Base-by-base conservation (phyloP, 2,797 vertebrate species). In the Potorous gilbertii region DNA sequence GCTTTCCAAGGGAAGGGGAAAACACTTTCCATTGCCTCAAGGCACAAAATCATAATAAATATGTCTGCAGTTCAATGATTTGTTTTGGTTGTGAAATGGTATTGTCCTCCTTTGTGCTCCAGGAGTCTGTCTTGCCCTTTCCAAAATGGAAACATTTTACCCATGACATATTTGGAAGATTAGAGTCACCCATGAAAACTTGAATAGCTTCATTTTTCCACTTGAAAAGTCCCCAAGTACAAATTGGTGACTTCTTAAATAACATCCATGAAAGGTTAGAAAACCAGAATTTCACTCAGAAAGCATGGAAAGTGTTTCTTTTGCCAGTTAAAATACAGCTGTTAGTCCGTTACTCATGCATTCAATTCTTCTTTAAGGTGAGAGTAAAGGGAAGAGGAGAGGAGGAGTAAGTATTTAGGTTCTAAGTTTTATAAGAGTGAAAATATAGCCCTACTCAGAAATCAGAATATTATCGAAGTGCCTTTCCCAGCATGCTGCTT, bases 291-390 rank as follows among this genome's bases (percentile, higher is more conserved):
- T 96, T 96, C 91, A 56, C 11, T 87, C 90, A 96, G 95, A 94
- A 97, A 97, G 89, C 94, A 94, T 90, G 95, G 92, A 66, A 94
- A 96, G 92, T 57, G 56, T 94, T 92, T 90, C 92, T 92, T 66
- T 56, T 97, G 94, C 96, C 95, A 97, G 97, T 90, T 54, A 97
- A 95, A 97, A 97, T 94, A 96, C 93, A 97, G 95, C 96, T 97
- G 96, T 92, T 92, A 56, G 91, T 95, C 94, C 55, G 16, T 93
- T 91, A 54, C 89, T 92, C 94, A 74, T 54, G 95, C 90, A 93
- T 94, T 92, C 93, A 89, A 55, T 54, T 3, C 40, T 46, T 96
- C 90, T 87, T 94, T 91, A 34, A 56, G 87, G 74, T n/a, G 91
- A 57, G 18, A 29, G 56, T 95, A 93, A 90, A 29, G 81, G 16